These are phyloP conservation scores for Endotricha flammealis DNA, from an alignment of 2,888 invertebrate species.

Conservation along the genomic window DNA sequence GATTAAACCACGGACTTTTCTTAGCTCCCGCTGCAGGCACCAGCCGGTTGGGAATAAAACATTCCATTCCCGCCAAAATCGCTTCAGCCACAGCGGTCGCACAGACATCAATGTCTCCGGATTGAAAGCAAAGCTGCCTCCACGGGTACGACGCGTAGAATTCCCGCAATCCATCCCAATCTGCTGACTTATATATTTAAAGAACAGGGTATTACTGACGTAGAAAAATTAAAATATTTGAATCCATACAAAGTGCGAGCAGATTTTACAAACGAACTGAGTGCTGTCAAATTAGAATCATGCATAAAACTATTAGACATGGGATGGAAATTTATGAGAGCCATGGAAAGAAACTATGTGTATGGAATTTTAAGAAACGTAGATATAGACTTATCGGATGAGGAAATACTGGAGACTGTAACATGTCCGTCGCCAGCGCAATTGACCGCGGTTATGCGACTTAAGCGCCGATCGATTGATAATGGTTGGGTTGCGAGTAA, in stretches of 20 bases:
- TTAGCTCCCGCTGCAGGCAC: too few relatives aligned
- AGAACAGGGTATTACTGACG: too few relatives aligned
- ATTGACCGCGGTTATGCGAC: background rate
- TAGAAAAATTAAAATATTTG: background rate
- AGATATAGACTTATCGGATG: background rate
- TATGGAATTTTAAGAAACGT: background rate
- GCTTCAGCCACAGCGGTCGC: too few relatives aligned
- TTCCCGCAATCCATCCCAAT: too few relatives aligned
- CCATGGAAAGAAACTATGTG: background rate
- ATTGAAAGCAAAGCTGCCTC: too few relatives aligned
- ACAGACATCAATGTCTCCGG: too few relatives aligned
- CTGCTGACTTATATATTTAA: too few relatives aligned
- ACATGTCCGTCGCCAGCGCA: too few relatives aligned
- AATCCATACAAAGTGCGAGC: background rate
- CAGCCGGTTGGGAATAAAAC: too few relatives aligned
- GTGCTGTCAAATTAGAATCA: background rate
- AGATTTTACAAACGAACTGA: background rate
- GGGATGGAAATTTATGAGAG: background rate
- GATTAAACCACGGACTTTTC: too few relatives aligned
- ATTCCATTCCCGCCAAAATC: too few relatives aligned
- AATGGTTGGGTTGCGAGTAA: background rate
- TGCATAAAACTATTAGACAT: background rate
- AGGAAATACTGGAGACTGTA: background rate
- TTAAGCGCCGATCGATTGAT: background rate
- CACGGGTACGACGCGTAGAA: too few relatives aligned